Base-by-base conservation (phyloP, 2,888 invertebrate species). In the Euplagia quadripunctaria region DNA sequence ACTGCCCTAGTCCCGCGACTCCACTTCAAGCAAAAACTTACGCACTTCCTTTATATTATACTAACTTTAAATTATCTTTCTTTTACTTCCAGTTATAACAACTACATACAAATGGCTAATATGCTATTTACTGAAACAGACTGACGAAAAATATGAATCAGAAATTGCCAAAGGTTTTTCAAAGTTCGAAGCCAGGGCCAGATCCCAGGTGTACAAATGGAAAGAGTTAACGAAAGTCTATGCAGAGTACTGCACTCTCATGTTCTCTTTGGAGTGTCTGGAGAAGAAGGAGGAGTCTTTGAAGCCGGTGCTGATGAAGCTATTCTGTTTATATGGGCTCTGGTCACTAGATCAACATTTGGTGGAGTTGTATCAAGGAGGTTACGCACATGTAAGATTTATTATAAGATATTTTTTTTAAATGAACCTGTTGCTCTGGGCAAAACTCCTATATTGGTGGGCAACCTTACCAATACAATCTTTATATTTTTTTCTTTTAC, bases 71-170 rank as follows among this genome's bases (percentile, higher is more conserved):
- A 11, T n/a, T 1, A 58, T 12, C 61, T n/a, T 64, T 43, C 69
- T 12, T 69, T 41, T 42, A 42, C 58, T 75, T 61, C 52, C 94
- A 98, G 98, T 97, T 90, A 96, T 98, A 77, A 94, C 96, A 55
- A 95, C 96, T 65, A 97, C 97, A 46, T 99, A 98, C 92, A 97
- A 98, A 90, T 99, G 99, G 98, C 95, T 99, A 42, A 96, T 99
- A 66, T 97, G 98, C 82, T 98, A 98, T 95, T 94, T 99, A 8
- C 93, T 98, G n/a, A 95, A 97, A 74, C 96, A 97, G 77, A 98
- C 98, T 0, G 95, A 97, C 76, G 92, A 94, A 51, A 96, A 97
- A 88, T 96, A 97, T 82, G 95, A 96, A 69, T 82, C 92, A 0
- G 96, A 97, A 68, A 84, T 97, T 31, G 88, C 95, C 0, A 92